These are phyloP conservation scores for Diachrysia chrysitis DNA, from an alignment of 2,888 invertebrate genomes.

Conservation along the genomic window DNA sequence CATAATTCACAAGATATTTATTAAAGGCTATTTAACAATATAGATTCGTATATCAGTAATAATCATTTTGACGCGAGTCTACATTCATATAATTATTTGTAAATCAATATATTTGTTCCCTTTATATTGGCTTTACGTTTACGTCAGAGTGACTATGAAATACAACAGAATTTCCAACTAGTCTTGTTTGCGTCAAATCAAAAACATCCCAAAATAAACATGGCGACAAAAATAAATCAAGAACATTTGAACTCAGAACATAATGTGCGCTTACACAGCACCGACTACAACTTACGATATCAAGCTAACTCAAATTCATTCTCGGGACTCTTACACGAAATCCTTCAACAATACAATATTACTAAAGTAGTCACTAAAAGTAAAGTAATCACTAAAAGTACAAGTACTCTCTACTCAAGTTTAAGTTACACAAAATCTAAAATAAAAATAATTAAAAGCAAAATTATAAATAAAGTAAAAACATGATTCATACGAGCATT, in stretches of 20 bases:
- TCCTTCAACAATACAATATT: conserved; percentile 26
- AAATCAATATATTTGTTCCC: conserved; percentile 34
- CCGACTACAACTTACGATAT: conserved; percentile 24
- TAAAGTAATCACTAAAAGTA: conserved; percentile 25
- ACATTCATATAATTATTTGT: conserved; percentile 18
- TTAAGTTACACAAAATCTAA: conserved; percentile 29
- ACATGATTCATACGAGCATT: conserved; percentile 43
- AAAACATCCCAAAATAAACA: background rate
- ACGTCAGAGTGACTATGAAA: conserved; percentile 5
- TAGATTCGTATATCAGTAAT: conserved; percentile 48
- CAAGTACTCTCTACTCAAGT: conserved; percentile 25
- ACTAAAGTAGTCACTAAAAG: conserved; percentile 30
- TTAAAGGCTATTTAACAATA: conserved; percentile 54
- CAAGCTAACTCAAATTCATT: conserved; percentile 27
- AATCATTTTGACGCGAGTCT: conserved; percentile 39
- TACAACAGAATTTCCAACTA: conserved; percentile 1
- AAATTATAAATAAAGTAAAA: conserved; percentile 52
- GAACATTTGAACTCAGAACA: conserved; percentile 12
- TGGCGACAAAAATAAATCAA: conserved; percentile 18
- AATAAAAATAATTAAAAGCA: conserved; percentile 35
- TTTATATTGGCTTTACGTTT: conserved; percentile 12
- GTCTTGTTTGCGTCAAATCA: conserved; percentile 10
- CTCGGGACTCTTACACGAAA: conserved; percentile 19
- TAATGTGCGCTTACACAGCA: conserved; percentile 41
- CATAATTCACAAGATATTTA: conserved; percentile 52